phyloP scores from a whole-genome alignment of 2,888 invertebrate species.

The Halocaridina rubra region DNA sequence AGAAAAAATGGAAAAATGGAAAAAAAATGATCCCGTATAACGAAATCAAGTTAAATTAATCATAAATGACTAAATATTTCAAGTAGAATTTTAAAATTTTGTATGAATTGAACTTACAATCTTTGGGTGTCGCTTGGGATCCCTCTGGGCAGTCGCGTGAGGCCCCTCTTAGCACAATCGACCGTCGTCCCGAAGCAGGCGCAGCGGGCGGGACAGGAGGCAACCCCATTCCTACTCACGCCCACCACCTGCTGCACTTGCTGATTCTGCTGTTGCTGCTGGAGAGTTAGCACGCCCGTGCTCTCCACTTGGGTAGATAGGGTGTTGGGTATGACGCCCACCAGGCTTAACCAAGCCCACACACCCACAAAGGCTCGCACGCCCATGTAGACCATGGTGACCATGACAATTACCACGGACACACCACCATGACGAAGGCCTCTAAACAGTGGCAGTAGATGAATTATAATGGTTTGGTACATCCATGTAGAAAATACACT shows the following conservation, averaged over 20 bases:
- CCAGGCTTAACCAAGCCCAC: conserved; percentile 58
- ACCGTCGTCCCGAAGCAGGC: conserved; percentile 63
- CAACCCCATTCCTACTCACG: conserved; percentile 3
- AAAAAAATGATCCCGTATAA: background rate
- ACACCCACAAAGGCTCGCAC: conserved; percentile 54
- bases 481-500: background rate
- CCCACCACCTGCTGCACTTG: background rate
- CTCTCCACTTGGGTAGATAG: conserved; percentile 32
- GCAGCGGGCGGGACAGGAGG: conserved; percentile 59
- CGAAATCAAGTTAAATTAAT: too few relatives aligned
- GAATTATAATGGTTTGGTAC: conserved; percentile 9
- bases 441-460: conserved; percentile 34
- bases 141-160: conserved; percentile 53
- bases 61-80: too few relatives aligned
- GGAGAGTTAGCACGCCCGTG: background rate
- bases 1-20: background rate
- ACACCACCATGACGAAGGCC: conserved; percentile 56
- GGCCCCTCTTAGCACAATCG: conserved; percentile 60
- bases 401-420: conserved; percentile 50
- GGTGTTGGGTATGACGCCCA: conserved; percentile 41
- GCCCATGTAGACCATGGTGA: conserved; percentile 62
- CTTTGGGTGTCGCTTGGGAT: conserved; percentile 58
- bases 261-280: too few relatives aligned
- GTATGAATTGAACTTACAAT: conserved; percentile 61
- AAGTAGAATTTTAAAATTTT: too few relatives aligned